Evolutionary conservation across 1,140 invertebrate genomes (phyloP).

Genomic region (Aphaenogaster floridana): DNA sequence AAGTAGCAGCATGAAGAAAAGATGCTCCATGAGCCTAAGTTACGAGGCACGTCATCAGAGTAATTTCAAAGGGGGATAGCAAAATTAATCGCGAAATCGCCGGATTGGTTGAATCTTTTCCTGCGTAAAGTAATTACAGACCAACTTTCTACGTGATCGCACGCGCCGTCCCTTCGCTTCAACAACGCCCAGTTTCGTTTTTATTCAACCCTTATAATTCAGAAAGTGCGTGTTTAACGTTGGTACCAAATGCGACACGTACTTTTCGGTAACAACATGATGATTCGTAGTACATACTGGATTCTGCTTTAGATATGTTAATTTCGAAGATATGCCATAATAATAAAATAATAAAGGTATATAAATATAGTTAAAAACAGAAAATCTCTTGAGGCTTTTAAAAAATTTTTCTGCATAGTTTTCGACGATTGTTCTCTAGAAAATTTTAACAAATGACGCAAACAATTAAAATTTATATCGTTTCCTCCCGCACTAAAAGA

Average conservation of each 20-base stretch:
- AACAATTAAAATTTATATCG: neutral
- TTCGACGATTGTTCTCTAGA: neutral
- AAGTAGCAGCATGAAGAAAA: constrained; percentile 36
- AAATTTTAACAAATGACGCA: constrained; percentile 4
- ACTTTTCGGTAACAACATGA: neutral
- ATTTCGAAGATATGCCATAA: neutral
- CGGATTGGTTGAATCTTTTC: constrained; percentile 53
- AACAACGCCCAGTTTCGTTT: neutral
- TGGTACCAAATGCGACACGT: neutral
- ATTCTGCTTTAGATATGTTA: neutral
- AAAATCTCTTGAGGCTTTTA: neutral
- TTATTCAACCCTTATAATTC: neutral
- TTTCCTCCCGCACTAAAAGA: neutral
- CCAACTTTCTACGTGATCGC: constrained; percentile 60
- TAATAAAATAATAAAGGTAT: neutral
- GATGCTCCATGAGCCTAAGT: constrained; percentile 28
- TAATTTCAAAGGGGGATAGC: constrained; percentile 16
- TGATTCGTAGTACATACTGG: neutral
- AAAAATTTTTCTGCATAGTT: neutral
- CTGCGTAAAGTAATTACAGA: constrained; percentile 21
- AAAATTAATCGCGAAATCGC: constrained; percentile 30
- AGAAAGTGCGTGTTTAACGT: neutral
- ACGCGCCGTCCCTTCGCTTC: neutral
- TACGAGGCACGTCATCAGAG: constrained; percentile 22
- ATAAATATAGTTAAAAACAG: neutral